These are phyloP conservation scores for Anisognathus igniventris DNA, from an alignment of 2,797 vertebrate genomes.

Conservation along the genomic window DNA sequence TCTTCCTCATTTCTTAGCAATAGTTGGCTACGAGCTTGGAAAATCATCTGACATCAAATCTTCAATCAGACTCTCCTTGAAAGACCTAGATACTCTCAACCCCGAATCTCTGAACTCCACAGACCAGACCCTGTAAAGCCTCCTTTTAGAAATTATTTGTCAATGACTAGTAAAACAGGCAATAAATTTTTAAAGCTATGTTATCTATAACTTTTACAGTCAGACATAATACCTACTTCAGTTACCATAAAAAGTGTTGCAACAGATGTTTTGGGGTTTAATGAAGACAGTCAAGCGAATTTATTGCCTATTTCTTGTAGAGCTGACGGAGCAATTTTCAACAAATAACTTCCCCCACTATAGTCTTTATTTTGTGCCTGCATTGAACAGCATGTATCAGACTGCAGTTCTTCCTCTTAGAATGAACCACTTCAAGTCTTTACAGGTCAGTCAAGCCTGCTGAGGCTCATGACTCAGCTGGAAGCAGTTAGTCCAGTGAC, in stretches of 20 bases:
- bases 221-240: not conserved
- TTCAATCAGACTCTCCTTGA: not conserved
- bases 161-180: slow-evolving; percentile 10
- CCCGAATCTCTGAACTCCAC: not conserved
- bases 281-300: not conserved
- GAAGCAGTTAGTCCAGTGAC: not conserved
- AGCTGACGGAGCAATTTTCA: not conserved
- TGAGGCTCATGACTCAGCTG: not conserved
- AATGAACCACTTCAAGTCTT: not conserved
- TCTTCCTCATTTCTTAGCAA: not conserved
- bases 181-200: slow-evolving; percentile 24
- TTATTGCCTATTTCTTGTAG: slow-evolving; percentile 12
- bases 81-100: not conserved
- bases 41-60: not conserved
- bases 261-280: slow-evolving; percentile 37
- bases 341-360: not conserved
- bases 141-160: slow-evolving; percentile 4
- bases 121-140: not conserved
- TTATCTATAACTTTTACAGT: slow-evolving; percentile 26
- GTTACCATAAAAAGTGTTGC: not conserved
- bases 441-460: not conserved
- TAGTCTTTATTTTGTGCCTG: not conserved
- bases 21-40: fast-evolving
- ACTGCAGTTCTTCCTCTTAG: not conserved
- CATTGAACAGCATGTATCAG: not conserved